These are phyloP conservation scores for Takifugu flavidus DNA, from an alignment of 2,113 vertebrate species.

Conservation along the genomic window DNA sequence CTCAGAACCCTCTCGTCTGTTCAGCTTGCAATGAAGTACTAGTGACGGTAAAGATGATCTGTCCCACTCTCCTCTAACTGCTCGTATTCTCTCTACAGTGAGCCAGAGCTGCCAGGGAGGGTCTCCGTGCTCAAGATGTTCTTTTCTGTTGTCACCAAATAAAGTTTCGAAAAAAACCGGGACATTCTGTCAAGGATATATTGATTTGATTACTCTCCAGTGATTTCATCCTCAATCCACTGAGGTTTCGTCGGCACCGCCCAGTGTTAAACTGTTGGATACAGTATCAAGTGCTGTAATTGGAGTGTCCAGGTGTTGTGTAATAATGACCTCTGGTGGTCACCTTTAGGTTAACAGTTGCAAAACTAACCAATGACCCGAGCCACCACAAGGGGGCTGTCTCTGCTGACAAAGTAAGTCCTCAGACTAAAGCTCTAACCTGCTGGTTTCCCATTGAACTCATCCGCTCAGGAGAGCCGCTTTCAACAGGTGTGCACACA, in stretches of 20 bases:
- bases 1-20: background rate
- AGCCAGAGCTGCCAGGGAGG: constrained; percentile 58
- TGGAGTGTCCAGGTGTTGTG: no score
- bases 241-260: no score
- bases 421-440: background rate
- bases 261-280: no score
- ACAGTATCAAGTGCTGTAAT: no score
- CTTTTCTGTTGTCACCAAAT: constrained; percentile 78
- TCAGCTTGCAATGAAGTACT: no score
- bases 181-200: background rate
- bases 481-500: constrained; percentile 4
- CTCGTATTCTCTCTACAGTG: constrained; percentile 60
- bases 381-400: constrained; percentile 41
- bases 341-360: no score
- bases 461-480: background rate
- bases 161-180: constrained; percentile 67
- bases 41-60: no score
- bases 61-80: constrained; percentile 6
- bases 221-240: no score
- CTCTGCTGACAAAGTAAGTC: constrained; percentile 8
- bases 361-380: no score
- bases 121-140: constrained; percentile 73
- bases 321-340: no score
- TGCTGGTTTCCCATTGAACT: constrained; percentile 3
- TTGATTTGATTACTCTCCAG: constrained; percentile 9